Evolutionary conservation across 1,140 invertebrate genomes (phyloP).

Genomic region (Leptinotarsa lineolata): DNA sequence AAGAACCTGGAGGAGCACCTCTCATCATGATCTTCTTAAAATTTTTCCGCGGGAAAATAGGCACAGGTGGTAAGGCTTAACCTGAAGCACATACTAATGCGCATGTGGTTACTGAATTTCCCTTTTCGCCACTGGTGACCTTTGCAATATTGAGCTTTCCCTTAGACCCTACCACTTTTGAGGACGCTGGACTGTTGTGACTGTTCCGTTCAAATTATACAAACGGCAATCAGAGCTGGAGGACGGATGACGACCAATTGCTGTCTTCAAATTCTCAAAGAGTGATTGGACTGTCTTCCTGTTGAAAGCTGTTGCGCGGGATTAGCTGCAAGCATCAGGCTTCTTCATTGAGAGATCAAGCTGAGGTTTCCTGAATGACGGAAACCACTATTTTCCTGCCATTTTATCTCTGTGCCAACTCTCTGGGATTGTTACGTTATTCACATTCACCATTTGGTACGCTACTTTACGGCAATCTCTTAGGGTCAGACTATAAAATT

Average conservation of each 20-base stretch:
- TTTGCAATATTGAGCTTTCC: conserved; percentile 51
- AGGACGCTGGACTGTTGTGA: conserved; percentile 56
- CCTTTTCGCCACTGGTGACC: conserved; percentile 56
- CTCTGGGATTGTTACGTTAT: not conserved
- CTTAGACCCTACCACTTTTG: conserved; percentile 49
- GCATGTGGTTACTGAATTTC: conserved; percentile 54
- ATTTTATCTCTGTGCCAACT: not conserved
- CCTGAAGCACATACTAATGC: conserved; percentile 51
- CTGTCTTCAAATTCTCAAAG: conserved; percentile 51
- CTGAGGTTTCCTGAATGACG: not conserved
- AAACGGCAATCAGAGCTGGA: conserved; percentile 44
- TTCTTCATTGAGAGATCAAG: conserved; percentile 51
- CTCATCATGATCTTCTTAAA: conserved; percentile 50
- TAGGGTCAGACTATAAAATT: not conserved
- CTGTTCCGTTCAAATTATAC: conserved; percentile 58
- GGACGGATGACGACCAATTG: conserved; percentile 37
- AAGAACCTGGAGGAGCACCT: conserved; percentile 51
- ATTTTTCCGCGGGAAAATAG: conserved; percentile 51
- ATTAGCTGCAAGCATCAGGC: conserved; percentile 56
- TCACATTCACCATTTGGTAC: not conserved
- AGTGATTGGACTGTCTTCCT: conserved; percentile 50
- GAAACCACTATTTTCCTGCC: not conserved
- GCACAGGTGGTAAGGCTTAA: conserved; percentile 35
- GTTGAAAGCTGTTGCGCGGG: conserved; percentile 51
- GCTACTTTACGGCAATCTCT: not conserved